phyloP scores from a whole-genome alignment of 1,140 invertebrate genomes.

The Trichonephila clavata region DNA sequence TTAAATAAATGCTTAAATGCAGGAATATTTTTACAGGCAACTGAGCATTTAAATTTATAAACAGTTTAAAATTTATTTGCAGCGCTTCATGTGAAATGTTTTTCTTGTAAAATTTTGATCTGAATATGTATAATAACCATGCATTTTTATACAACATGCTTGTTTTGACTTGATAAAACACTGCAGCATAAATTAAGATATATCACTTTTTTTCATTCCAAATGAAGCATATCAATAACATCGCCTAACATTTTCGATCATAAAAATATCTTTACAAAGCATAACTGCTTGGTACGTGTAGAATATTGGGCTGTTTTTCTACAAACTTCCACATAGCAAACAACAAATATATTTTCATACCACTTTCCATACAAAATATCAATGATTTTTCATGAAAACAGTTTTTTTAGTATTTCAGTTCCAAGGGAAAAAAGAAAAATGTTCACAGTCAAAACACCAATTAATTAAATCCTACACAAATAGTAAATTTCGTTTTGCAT shows the following conservation, averaged over 20 bases:
- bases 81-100: not conserved
- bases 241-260: slow-evolving; percentile 60
- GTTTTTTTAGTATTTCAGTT: slow-evolving; percentile 61
- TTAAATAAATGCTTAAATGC: not conserved
- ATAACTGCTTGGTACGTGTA: slow-evolving; percentile 68
- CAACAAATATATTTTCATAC: slow-evolving; percentile 74
- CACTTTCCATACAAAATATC: slow-evolving; percentile 75
- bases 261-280: slow-evolving; percentile 76
- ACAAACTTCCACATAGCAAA: slow-evolving; percentile 69
- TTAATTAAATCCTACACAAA: slow-evolving; percentile 52
- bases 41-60: not conserved
- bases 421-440: slow-evolving; percentile 39
- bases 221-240: slow-evolving; percentile 56
- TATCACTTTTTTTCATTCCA: slow-evolving; percentile 38
- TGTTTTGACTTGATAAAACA: slow-evolving; percentile 12
- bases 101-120: slow-evolving; percentile 24
- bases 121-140: not conserved
- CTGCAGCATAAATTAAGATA: slow-evolving; percentile 26
- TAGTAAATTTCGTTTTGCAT: slow-evolving; percentile 28
- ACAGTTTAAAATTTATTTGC: not conserved
- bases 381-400: slow-evolving; percentile 73
- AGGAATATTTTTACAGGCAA: not conserved
- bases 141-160: not conserved
- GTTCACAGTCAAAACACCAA: slow-evolving; percentile 64
- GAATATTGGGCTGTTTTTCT: slow-evolving; percentile 54